Evolutionary conservation across 2,797 vertebrate species (phyloP).

Genomic region (Sylvia borin): DNA sequence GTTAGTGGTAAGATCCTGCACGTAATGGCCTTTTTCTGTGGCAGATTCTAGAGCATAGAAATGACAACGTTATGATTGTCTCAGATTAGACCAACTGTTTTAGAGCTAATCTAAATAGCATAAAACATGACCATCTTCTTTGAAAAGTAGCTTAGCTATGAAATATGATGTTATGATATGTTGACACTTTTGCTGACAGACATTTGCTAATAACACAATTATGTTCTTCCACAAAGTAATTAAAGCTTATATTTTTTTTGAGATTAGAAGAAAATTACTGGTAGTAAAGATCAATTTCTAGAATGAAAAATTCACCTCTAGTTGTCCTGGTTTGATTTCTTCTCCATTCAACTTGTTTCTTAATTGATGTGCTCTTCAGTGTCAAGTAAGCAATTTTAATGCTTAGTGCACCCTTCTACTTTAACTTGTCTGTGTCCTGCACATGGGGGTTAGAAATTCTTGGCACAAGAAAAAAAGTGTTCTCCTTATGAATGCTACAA

Average conservation of each 20-base stretch:
- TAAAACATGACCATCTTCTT: conserved; percentile 72
- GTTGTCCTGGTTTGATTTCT: background rate
- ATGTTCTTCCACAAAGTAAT: background rate
- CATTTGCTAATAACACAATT: background rate
- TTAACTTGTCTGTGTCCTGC: background rate
- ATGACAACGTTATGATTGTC: background rate
- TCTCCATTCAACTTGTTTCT: background rate
- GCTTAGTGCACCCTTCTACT: background rate
- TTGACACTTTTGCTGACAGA: background rate
- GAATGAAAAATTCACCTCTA: background rate
- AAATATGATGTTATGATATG: background rate
- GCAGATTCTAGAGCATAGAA: conserved; percentile 55
- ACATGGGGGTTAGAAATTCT: background rate
- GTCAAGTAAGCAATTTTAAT: background rate
- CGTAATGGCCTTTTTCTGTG: conserved; percentile 52
- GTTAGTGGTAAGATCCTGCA: conserved; percentile 91
- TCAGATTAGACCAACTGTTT: conserved; percentile 30
- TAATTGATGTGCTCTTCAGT: background rate
- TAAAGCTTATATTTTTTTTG: background rate
- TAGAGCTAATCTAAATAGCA: conserved; percentile 63
- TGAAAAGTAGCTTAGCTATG: background rate
- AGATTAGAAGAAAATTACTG: background rate
- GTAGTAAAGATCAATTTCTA: background rate
- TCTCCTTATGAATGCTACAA: background rate
- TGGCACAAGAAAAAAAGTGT: background rate